phyloP scores from a whole-genome alignment of 2,113 vertebrate species.

The Ancistrus triradiatus region DNA sequence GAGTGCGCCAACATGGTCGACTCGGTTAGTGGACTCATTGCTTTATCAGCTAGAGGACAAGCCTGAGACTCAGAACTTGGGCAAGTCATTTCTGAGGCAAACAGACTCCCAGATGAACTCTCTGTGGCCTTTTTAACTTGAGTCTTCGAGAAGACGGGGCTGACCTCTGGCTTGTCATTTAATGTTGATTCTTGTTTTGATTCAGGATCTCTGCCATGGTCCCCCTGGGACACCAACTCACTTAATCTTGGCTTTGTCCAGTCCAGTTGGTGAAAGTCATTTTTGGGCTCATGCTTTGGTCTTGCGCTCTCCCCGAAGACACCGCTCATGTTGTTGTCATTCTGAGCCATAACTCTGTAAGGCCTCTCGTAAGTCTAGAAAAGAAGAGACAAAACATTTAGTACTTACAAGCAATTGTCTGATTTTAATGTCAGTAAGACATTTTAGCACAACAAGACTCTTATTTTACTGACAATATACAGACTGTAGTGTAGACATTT shows the following conservation, averaged over 20 bases:
- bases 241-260: constrained; percentile 78
- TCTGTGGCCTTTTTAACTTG: constrained; percentile 72
- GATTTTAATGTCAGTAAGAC: not conserved
- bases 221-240: constrained; percentile 71
- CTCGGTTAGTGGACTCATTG: constrained; percentile 55
- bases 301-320: constrained; percentile 88
- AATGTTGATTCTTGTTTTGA: constrained; percentile 71
- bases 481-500: too few relatives aligned
- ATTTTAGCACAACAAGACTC: not conserved
- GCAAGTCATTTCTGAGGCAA: constrained; percentile 48
- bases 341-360: constrained; percentile 81
- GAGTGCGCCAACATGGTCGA: constrained; percentile 61
- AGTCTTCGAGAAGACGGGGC: constrained; percentile 74
- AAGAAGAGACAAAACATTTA: constrained; percentile 41
- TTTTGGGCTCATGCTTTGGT: constrained; percentile 93
- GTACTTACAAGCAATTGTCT: not conserved
- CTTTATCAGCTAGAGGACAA: constrained; percentile 48
- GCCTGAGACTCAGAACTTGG: constrained; percentile 57
- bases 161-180: constrained; percentile 75
- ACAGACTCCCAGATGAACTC: constrained; percentile 67
- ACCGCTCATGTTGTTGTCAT: constrained; percentile 79
- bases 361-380: constrained; percentile 85
- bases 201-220: constrained; percentile 72
- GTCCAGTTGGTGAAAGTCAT: constrained; percentile 79
- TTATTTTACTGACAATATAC: too few relatives aligned